These are phyloP conservation scores for Pseudolaguvia tuberculata DNA, from an alignment of 2,113 vertebrate species.

Conservation along the genomic window DNA sequence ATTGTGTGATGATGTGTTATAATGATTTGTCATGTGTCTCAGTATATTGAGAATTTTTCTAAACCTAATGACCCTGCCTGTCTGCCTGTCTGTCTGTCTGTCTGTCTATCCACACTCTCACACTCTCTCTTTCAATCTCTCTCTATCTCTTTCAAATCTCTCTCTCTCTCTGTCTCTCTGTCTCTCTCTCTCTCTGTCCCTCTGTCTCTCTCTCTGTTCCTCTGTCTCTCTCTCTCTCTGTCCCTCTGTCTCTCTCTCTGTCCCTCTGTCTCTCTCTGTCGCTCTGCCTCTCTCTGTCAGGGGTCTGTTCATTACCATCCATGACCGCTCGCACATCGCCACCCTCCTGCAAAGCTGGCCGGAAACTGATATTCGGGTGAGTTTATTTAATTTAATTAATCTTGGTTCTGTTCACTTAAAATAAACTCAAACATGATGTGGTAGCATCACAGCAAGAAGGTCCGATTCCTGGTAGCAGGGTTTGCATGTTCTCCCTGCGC, in stretches of 20 bases:
- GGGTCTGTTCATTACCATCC: conserved; percentile 92
- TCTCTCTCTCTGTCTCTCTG: background rate
- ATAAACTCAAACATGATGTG: background rate
- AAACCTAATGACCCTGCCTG: background rate
- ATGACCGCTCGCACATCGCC: conserved; percentile 85
- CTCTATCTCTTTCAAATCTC: too few relatives aligned
- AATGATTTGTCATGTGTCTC: background rate
- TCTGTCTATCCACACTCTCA: background rate
- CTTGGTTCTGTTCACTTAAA: background rate
- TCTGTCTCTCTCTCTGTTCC: background rate
- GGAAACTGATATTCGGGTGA: conserved; percentile 80
- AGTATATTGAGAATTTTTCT: background rate
- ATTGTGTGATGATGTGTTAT: too few relatives aligned
- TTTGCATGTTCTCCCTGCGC: too few relatives aligned
- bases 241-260: too few relatives aligned
- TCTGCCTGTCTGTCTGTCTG: background rate
- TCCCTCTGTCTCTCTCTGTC: too few relatives aligned
- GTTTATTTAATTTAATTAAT: conserved; percentile 30
- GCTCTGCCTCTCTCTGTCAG: conserved; percentile 58
- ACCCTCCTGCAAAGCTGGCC: conserved; percentile 89
- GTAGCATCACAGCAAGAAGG: too few relatives aligned
- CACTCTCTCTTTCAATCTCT: too few relatives aligned
- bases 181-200: background rate
- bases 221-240: background rate
- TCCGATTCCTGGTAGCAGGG: too few relatives aligned